Base-by-base conservation (phyloP, 1,140 invertebrate genomes). In the Meloidogyne floridensis region DNA sequence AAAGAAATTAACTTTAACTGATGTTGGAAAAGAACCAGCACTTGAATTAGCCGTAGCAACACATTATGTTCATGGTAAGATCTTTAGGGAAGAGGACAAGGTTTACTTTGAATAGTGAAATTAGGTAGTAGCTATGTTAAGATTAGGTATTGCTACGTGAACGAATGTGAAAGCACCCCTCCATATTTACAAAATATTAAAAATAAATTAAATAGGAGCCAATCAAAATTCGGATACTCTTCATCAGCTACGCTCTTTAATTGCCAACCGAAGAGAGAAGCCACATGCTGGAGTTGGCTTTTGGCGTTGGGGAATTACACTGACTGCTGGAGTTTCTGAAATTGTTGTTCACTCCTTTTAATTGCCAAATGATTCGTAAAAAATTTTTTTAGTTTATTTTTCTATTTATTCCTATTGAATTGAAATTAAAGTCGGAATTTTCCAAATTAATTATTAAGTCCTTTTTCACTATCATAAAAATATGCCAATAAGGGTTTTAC, bases 31-130 rank as follows among this genome's bases (percentile, higher is more conserved):
- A 13, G 75, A 47, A 13, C 87, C 83, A 56, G 84, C 71, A 70
- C 72, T 89, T 18, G 88, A 89, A 75, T 70, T 89, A 9, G 84
- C 86, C n/a, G 88, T 90, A 0, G 88, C 88, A 2, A 87, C 88
- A n/a, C 88, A 89, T 77, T 84, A 90, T 75, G 87, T 87, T 18
- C 88, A 89, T 73, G 88, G 87, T 85, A 20, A 42, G 65, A 15
- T 15, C 65, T 69, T 75, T 18, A 51, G 47, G 7, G 18, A 71
- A 74, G 20, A 20, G 20, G 20, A 20, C 20, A 20, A 20, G 20
- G 20, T 20, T 20, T 20, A 20, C 20, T 20, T 20, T 20, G 20
- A 20, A 20, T 20, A 20, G 20, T 20, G 20, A 20, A 20, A 20
- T 20, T 20, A 20, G 20, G 20, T 20, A 20, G 20, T 20, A 20